phyloP scores from a whole-genome alignment of 1,140 invertebrate genomes.

The Riptortus pedestris region DNA sequence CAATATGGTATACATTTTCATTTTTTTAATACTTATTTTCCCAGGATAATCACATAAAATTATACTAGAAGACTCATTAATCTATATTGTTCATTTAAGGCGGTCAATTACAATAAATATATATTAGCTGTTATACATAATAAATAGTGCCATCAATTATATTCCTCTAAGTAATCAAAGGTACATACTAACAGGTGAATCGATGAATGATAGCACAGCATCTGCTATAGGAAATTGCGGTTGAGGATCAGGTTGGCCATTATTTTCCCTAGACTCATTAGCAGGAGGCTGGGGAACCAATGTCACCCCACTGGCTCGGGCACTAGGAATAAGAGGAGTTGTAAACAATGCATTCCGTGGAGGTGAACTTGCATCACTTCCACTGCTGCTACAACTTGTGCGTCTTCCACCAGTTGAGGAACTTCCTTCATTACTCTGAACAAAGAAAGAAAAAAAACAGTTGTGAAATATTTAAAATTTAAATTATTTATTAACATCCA shows the following conservation, averaged over 20 bases:
- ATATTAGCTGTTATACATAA: too few relatives aligned
- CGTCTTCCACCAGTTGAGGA: neutral
- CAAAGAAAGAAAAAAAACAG: neutral
- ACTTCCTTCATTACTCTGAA: neutral
- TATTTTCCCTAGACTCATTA: neutral
- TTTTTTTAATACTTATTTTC: too few relatives aligned
- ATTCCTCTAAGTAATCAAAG: too few relatives aligned
- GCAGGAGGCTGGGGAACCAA: neutral
- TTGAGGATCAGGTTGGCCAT: neutral
- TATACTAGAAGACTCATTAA: too few relatives aligned
- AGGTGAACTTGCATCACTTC: constrained; percentile 5
- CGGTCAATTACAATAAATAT: too few relatives aligned
- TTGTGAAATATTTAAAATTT: too few relatives aligned
- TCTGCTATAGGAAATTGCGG: constrained; percentile 41
- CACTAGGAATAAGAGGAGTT: constrained; percentile 3
- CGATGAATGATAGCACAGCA: constrained; percentile 51
- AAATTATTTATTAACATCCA: too few relatives aligned
- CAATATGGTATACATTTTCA: too few relatives aligned
- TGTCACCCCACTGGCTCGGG: neutral
- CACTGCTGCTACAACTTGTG: neutral
- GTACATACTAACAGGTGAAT: constrained; percentile 49
- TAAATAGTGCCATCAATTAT: too few relatives aligned
- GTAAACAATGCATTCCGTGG: neutral
- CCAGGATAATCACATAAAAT: too few relatives aligned
- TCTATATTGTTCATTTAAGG: too few relatives aligned